Base-by-base conservation (phyloP, 1,140 invertebrate species). In the Arion vulgaris region DNA sequence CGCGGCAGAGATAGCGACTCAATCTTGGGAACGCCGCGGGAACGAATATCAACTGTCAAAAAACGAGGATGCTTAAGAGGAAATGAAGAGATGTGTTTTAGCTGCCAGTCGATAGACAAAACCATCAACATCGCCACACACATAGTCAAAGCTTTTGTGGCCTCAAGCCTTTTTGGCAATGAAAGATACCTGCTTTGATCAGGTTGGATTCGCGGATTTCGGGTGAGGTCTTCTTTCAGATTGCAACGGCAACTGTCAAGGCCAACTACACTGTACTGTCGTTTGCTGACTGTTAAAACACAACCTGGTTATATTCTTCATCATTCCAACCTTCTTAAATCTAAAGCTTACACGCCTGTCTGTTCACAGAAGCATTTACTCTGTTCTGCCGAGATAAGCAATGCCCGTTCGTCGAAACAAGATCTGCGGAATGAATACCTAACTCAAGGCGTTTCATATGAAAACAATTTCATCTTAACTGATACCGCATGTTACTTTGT, bases 41-140 rank as follows among this genome's bases (percentile, higher is more conserved):
- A 28, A 26, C 76, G 76, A 78, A 78, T 78, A 78, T 78, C 76
- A 78, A 39, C 76, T 78, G 76, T 78, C 76, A 78, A 66, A 78
- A 66, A 78, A 66, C 38, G 28, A 62, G 19, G 23, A 49, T 66
- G 26, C 26, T 41, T 17, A 66, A 49, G 76, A 78, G 45, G 41
- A 53, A 76, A 53, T 49, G 34, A 49, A 62, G 53, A 66, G 57
- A 49, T 62, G 28, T 57, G 66, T 66, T 78, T 41, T 36, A 32
- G 51, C 34, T 78, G 32, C 34, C 51, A 66, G 76, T 36, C 28
- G 76, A 66, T 78, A 78, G 76, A 78, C 76, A 39, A 39, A 62
- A 38, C 76, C 76, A 78, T 78, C 76, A 78, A 78, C 53, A 62
- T 19, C 53, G 76, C 76, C 76, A 78, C 76, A 78, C 76, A 78